Percentiles rank a stretch among this genome's conserved stretches.
These are phyloP conservation scores for Hypocryptadius cinnamomeus DNA, from an alignment of 2,113 vertebrate genomes.

Conservation along the genomic window DNA sequence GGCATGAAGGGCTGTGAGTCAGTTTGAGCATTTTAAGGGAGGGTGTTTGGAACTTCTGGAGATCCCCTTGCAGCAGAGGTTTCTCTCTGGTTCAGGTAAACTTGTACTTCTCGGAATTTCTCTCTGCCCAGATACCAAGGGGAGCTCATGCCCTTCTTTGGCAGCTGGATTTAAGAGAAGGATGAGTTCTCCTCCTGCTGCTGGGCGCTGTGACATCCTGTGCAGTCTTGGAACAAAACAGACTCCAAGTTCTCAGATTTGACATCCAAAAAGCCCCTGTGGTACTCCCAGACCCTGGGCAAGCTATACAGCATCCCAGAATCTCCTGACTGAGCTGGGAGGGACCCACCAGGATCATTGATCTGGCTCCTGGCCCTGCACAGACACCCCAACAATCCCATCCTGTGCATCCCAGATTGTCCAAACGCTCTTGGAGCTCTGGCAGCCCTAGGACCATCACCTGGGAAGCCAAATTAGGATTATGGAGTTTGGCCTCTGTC, in stretches of 20 bases:
- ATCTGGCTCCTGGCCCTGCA: too few species aligned
- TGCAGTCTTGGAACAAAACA: background rate
- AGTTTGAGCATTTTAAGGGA: background rate
- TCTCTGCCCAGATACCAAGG: background rate
- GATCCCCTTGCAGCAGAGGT: background rate
- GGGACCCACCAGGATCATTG: background rate
- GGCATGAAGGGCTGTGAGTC: background rate
- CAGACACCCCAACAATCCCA: background rate
- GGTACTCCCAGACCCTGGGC: background rate
- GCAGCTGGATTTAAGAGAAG: background rate
- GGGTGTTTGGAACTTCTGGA: background rate
- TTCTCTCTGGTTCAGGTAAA: background rate
- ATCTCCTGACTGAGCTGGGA: background rate
- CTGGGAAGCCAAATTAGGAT: background rate
- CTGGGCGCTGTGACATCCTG: background rate
- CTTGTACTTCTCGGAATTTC: background rate
- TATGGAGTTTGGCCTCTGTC: background rate
- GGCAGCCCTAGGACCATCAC: background rate
- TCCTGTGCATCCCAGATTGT: background rate
- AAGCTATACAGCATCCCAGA: background rate
- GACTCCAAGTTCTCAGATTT: rapidly evolving
- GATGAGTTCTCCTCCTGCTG: background rate
- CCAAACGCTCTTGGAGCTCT: background rate
- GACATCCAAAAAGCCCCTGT: background rate
- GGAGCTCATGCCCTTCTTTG: background rate